Conservation (phyloP, 2,113 vertebrate species). For the Lates calcarifer region DNA sequence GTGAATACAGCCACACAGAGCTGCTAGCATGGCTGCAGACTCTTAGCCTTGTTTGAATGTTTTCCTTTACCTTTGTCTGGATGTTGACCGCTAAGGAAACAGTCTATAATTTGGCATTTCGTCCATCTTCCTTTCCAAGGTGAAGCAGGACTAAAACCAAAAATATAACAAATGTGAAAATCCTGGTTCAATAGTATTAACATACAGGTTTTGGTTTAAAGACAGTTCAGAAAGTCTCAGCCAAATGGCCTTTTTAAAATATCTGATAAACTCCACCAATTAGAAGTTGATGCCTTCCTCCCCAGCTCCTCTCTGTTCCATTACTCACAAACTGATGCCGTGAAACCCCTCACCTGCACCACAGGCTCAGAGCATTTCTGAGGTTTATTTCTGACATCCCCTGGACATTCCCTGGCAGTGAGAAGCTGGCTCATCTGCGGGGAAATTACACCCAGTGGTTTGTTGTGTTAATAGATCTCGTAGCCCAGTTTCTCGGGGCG, state of each 20-base stretch:
- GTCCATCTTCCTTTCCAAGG: neutral
- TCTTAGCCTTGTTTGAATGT: no score
- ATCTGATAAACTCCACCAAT: constrained; percentile 15
- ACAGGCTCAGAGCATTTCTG: constrained; percentile 45
- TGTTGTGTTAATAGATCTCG: constrained; percentile 77
- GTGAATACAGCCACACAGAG: no score
- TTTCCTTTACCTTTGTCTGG: no score
- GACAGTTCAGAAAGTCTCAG: neutral
- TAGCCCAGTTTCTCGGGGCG: constrained; percentile 67
- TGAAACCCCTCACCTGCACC: constrained; percentile 43
- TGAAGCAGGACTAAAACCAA: neutral
- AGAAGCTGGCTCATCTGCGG: constrained; percentile 71
- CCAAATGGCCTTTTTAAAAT: neutral
- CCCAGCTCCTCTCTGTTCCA: neutral
- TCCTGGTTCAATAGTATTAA: neutral
- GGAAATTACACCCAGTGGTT: constrained; percentile 78
- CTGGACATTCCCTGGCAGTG: constrained; percentile 67
- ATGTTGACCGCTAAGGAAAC: neutral
- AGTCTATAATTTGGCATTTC: neutral
- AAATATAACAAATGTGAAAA: constrained; percentile 2
- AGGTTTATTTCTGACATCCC: constrained; percentile 64
- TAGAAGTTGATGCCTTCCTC: neutral
- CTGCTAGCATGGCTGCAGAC: no score
- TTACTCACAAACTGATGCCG: constrained; percentile 11
- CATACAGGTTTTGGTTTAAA: neutral